Evolutionary conservation across 92 coral and sea anemone genomes (phyloP), one percentile per base, ranked within the genome.

Genomic region (Zoanthus sansibaricus): DNA sequence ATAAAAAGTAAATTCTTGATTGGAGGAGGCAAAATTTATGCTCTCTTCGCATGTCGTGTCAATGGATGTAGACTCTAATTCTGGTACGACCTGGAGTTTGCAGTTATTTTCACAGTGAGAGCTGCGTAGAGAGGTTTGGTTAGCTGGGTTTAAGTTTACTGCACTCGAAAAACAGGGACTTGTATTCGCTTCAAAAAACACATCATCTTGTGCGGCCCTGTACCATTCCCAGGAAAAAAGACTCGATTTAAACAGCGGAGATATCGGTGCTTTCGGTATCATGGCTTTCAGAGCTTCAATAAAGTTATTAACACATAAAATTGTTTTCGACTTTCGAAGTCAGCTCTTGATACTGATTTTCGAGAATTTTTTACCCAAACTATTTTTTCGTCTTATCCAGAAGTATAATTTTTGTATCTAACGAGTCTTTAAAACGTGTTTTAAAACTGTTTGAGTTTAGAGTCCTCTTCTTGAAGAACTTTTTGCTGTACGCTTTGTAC

Each of bases 41-140:
- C 2, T 67, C 37, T 45, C 61, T 6, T 67, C 85, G 62, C 32
- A 56, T 1, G 52, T 31, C 3, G 71, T 9, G 7, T 80, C 45
- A 3, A 46, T 21, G 30, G 33, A 18, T 44, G 44, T 66, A 5
- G 42, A 64, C 64, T 80, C 73, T 32, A 80, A 33, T 17, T 80
- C 75, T n/a, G 85, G 85, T 20, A 80, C 85, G 16, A 80, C 85
- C 66, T 80, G 85, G n/a, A 80, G 75, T 10, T 31, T 80, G 25
- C 58, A 17, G 69, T 62, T 20, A 7, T 9, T 4, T 32, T 71
- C 31, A n/a, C 59, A 6, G 7, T 18, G 61, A 66, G 58, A 3
- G 44, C 66, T 13, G 15, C 30, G 44, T 5, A 46, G 1, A 31
- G 59, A 45, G 25, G 75, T 67, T 21, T 52, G 64, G 18, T 80